These are phyloP conservation scores for Corella eumyota DNA, from an alignment of 23 tunicate species.

Conservation along the genomic window DNA sequence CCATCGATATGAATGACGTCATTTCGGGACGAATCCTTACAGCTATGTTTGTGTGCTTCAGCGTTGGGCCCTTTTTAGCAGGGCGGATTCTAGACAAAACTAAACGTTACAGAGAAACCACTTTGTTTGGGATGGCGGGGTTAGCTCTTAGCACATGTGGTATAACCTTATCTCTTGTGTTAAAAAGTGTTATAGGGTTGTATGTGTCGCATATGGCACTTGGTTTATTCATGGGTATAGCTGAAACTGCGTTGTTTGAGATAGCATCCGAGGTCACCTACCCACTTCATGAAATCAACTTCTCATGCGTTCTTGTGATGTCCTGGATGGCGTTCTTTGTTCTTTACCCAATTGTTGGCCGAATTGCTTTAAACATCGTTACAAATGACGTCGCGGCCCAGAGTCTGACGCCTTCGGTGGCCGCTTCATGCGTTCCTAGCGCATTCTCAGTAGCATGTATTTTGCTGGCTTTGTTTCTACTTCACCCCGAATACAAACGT, in stretches of 20 bases:
- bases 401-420: constrained; percentile 15
- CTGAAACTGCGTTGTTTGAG: constrained; percentile 56
- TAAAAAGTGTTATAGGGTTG: constrained; percentile 6
- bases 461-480: constrained; percentile 17
- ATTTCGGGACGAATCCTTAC: constrained; percentile 37
- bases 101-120: constrained; percentile 12
- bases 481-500: constrained; percentile 25
- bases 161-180: constrained; percentile 1
- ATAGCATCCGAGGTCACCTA: constrained; percentile 47
- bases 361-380: constrained; percentile 8
- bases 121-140: constrained; percentile 23
- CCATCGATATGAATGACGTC: constrained; percentile 3
- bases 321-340: constrained; percentile 49
- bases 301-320: constrained; percentile 27
- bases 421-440: constrained; percentile 23
- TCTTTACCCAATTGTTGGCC: constrained; percentile 26
- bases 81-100: constrained; percentile 25
- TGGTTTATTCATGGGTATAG: constrained; percentile 49
- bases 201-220: constrained; percentile 19
- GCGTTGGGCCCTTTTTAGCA: constrained; percentile 30
- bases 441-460: constrained; percentile 10
- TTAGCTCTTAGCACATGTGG: constrained; percentile 28
- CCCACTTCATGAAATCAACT: constrained; percentile 30
- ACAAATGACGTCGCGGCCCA: not conserved
- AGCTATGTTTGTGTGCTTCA: constrained; percentile 23